Base-by-base conservation (phyloP, 1,140 invertebrate species). In the Hirudo medicinalis region DNA sequence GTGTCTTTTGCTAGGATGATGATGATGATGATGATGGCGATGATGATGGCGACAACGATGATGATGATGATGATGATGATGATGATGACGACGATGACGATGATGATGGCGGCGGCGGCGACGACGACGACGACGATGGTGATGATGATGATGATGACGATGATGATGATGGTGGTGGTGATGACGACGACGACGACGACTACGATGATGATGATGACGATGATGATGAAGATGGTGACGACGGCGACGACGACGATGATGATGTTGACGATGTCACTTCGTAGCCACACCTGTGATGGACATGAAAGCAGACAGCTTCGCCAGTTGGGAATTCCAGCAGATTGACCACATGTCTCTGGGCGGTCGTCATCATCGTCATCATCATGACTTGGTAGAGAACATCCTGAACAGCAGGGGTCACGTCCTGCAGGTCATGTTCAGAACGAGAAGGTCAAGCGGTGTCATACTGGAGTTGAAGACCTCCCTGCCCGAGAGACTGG, bases 1-100 rank as follows among this genome's bases (percentile, higher is more conserved):
- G 77, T 76, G 25, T 63, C 43, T 15, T 49, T 49, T 49, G 43
- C 43, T 49, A 5, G 13, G 4, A 20, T 63, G 4, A 63, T 20
- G 60, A 20, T 63, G 60, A 20, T 20, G 60, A 20, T 20, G 60
- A 63, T 20, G 60, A 63, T 63, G 60, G 17, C 19, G 60, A 63
- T 20, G 4, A 20, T 20, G 60, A 20, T 63, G 60, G 15, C 15
- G 57, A 60, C 27, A 15, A 60, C 27, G 57, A 60, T 60, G 57
- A 60, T 15, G 57, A 60, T 15, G 57, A 60, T 15, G 57, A 60
- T 29, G 57, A 60, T 15, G 57, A 60, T 60, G 57, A 20, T 20
- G 60, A 20, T 32, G 60, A 63, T 20, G 19, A 9, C 17, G 60
- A 20, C 17, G 4, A 20, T 63, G 19, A 63, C 15, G 60, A 20